Evolutionary conservation across 2,888 invertebrate species (phyloP), one percentile per base, ranked within the genome.

Genomic region (Athalia circularis): DNA sequence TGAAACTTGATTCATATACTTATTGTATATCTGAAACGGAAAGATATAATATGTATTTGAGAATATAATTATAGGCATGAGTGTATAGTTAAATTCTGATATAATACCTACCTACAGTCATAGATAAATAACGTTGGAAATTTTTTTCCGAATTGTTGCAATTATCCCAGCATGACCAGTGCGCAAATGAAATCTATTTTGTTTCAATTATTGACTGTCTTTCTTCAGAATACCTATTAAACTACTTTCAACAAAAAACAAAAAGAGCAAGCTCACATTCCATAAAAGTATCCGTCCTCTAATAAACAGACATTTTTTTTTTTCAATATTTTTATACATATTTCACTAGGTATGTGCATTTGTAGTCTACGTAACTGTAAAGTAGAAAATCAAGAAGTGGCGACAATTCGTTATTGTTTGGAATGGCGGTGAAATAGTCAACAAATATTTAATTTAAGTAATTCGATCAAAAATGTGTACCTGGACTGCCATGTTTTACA

Each of bases 281-380:
- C 13, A 52, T 68, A 29, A 11, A 15, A 54, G 54, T n/a, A 68
- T 68, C 68, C 68, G 68, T 68, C 68, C 68, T 67, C 52, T 15
- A 7, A 13, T 45, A 43, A 43, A 7, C n/a, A 15, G 7, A 9
- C 11, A 2, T 9, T 64, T 11, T 64, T n/a, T n/a, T n/a, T 45
- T 64, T 47, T 13, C 3, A 45, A 68, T 54, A 68, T 15, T 52
- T 52, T 52, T 68, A 68, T 68, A 68, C 29, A 68, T 54, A 67
- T 67, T 67, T 67, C 45, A 15, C 15, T 67, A n/a, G 43, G 8
- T 7, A 65, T 65, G 47, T 7, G 29, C 29, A 29, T 29, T 29
- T 29, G 0, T 29, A 29, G 13, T n/a, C 59, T 59, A 59, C 59
- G n/a, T 59, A 59, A 64, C 29, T 43, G 43, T 43, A 62, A 9